Conservation (phyloP, 2,797 vertebrate genomes). For the Taenioides sp. region DNA sequence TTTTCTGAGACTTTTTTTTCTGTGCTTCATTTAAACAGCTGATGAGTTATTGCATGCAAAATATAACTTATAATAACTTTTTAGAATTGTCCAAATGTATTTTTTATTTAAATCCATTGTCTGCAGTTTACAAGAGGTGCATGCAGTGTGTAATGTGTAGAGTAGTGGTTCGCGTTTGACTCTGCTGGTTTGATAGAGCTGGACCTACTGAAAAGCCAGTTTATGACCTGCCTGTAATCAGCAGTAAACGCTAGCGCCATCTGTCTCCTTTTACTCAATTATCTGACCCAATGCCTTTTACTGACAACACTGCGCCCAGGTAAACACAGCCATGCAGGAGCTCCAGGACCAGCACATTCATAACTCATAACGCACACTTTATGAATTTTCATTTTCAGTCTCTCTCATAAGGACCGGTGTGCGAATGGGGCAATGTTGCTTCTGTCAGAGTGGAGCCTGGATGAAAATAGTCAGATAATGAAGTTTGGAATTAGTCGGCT, state of each 20-base stretch:
- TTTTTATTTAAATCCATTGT: neutral
- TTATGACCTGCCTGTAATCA: slow-evolving; percentile 80
- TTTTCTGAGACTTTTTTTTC: too few species aligned
- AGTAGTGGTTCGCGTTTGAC: slow-evolving; percentile 37
- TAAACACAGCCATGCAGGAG: slow-evolving; percentile 65
- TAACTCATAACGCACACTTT: slow-evolving; percentile 41
- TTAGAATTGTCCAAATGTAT: neutral
- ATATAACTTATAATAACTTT: neutral
- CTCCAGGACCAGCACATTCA: slow-evolving; percentile 39
- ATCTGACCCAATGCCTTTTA: slow-evolving; percentile 79
- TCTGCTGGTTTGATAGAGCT: slow-evolving; percentile 67
- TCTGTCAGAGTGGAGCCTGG: slow-evolving; percentile 12
- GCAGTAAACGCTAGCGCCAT: slow-evolving; percentile 80
- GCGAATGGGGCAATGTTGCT: slow-evolving; percentile 15
- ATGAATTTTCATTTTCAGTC: slow-evolving; percentile 29
- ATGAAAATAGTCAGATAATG: slow-evolving; percentile 28
- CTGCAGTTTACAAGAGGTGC: slow-evolving; percentile 2
- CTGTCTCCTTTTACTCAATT: slow-evolving; percentile 81
- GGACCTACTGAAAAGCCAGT: slow-evolving; percentile 66
- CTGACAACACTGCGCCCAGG: slow-evolving; percentile 69
- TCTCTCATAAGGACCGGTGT: slow-evolving; percentile 25
- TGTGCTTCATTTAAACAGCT: neutral
- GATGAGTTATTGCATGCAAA: neutral
- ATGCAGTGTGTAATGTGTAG: slow-evolving; percentile 12
- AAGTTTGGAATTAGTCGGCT: slow-evolving; percentile 35